Conservation (phyloP, 2,113 vertebrate species). For the Bubo scandiacus region DNA sequence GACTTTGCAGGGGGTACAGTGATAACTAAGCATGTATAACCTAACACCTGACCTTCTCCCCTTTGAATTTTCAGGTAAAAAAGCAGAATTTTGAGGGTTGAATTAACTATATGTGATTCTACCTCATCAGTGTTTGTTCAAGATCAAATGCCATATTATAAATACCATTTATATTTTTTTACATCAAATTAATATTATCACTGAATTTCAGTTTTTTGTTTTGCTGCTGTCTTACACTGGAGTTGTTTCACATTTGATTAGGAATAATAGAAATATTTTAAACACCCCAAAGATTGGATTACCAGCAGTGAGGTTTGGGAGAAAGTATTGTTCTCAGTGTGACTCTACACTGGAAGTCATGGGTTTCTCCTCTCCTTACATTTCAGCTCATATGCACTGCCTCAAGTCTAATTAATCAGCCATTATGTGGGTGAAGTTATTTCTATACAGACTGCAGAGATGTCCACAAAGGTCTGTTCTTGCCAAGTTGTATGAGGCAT, state of each 20-base stretch:
- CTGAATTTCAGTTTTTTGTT: neutral
- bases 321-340: neutral
- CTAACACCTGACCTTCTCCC: neutral
- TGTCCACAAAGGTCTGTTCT: neutral
- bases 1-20: neutral
- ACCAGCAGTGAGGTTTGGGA: neutral
- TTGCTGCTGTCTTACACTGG: neutral
- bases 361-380: neutral
- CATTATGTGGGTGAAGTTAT: neutral
- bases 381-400: neutral
- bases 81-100: neutral
- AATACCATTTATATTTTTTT: neutral
- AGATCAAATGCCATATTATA: neutral
- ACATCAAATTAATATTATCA: neutral
- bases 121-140: neutral
- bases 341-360: neutral
- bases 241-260: neutral
- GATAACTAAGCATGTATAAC: neutral
- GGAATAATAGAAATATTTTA: neutral
- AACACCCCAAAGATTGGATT: neutral
- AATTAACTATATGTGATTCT: neutral
- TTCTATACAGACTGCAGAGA: neutral
- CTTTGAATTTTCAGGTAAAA: neutral
- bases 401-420: neutral
- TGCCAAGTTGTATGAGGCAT: neutral